Base-by-base conservation (phyloP, 1,140 invertebrate species). In the Drosophila busckii region DNA sequence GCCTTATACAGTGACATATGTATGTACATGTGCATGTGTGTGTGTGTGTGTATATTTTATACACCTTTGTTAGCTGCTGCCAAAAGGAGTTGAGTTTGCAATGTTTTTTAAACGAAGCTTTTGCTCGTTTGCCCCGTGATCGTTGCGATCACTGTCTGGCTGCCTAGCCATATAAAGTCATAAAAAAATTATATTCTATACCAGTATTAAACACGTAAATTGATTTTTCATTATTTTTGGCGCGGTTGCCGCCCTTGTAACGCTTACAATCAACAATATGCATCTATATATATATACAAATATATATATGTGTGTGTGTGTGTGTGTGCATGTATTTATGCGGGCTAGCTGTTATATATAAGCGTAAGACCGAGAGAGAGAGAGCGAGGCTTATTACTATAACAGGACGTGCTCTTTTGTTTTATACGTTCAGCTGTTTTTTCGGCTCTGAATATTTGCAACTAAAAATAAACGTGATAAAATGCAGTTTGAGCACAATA, bases 381-480 rank as follows among this genome's bases (percentile, higher is more conserved):
- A n/a, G n/a, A n/a, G n/a, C n/a, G n/a, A n/a, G n/a, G n/a, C n/a
- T n/a, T n/a, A n/a, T n/a, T n/a, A n/a, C n/a, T n/a, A n/a, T n/a
- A n/a, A n/a, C n/a, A n/a, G n/a, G n/a, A n/a, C n/a, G n/a, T n/a
- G n/a, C n/a, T n/a, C n/a, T n/a, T n/a, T n/a, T n/a, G n/a, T n/a
- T n/a, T n/a, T n/a, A n/a, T n/a, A n/a, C n/a, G n/a, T n/a, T 28
- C 40, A 28, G 6, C 10, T 34, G 15, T 17, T 16, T 23, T n/a
- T 46, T 22, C 28, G 19, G 9, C 10, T 22, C 15, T 7, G 19
- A 25, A 32, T 23, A 48, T 62, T 69, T 48, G 75, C 63, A 69
- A 73, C 75, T 80, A 80, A 82, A 82, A 80, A 82, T 80, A 80
- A 80, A 80, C 75, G 75, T 80, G 75, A 80, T 80, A 82, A 80